Evolutionary conservation across 2,888 invertebrate species (phyloP), one percentile per base, ranked within the genome.

Genomic region (Lissonota sp.): DNA sequence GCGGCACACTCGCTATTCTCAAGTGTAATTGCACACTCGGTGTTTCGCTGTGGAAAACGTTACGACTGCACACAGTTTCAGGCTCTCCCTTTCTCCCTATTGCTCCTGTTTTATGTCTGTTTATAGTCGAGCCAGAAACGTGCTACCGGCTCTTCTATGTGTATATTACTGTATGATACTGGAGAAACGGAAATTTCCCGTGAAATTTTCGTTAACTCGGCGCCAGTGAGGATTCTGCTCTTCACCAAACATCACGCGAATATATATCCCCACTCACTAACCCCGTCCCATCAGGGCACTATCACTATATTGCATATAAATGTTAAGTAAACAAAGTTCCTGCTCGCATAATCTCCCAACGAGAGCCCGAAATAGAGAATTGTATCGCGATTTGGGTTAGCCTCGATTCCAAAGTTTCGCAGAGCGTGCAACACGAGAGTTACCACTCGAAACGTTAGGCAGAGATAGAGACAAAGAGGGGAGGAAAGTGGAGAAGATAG

Each of bases 331-430:
- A 76, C 81, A 85, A 85, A 85, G 79, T 85, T 83, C 26, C 26
- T 39, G 26, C 62, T 73, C 62, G 70, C 76, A 72, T 79, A 81
- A 83, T 83, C 79, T 83, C 79, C 49, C 60, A 26, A 14, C 49
- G 58, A 46, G 60, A 73, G 57, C 72, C 63, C 46, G 71, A 40
- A 58, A 12, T 37, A 57, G 57, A 76, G 78, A 85, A 81, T 83
- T 84, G 84, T 84, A 82, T 85, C 71, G 83, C 79, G 70, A 79
- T 84, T 82, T 83, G 69, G 76, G 80, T 75, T 74, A 76, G 76
- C 70, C 64, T 49, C 76, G 72, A 82, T 76, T 84, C 39, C 74
- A 82, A 83, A 83, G 82, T 85, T 85, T 75, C 49, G 42, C 58
- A 55, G 55, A 62, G 70, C 66, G 60, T 75, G 78, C 75, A 75